Evolutionary conservation across 2,797 vertebrate species (phyloP), one percentile per base, ranked within the genome.

Genomic region (Rhinella marina): DNA sequence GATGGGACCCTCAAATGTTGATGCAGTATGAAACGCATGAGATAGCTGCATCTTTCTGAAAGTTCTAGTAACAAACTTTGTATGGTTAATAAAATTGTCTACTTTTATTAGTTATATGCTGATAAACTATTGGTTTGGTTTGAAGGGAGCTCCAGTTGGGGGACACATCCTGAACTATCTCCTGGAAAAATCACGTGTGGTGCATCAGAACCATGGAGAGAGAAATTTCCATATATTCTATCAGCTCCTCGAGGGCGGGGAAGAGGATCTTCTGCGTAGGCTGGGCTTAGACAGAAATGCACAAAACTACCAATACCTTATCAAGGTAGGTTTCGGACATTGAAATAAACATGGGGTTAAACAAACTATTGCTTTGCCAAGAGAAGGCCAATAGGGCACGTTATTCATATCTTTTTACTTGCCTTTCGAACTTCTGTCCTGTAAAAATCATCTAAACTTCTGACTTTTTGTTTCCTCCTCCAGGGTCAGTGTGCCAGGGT

Each of bases 211-310:
- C 92, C 97, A 99, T 0, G 98, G 98, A 0, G 98, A 99, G 92
- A 95, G 98, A 89, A 99, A 99, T 94, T 99, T 99, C 94, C 98
- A 99, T 91, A 96, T 99, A 90, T 99, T 99, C 94, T 99, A 99
- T 92, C 98, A 99, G 93, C 94, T 99, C 85, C 95, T 99, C 9
- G 98, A 99, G 68, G 98, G 98, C 0, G 98, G 97, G 0, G 98
- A 99, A 82, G 98, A 99, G 81, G 98, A 99, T 84, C 94, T 97
- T 2, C 95, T 99, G 84, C 93, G 98, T 8, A 94, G 96, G n/a
- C 95, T 99, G 88, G 98, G 98, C 48, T 94, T 99, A 16, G 98
- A 99, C 90, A 96, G 96, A 91, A 99, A 94, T 91, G 91, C 97
- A 0, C 98, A 98, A 86, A 97, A 97, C 93, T 99, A 99, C 93